Base-by-base conservation (phyloP, 2,113 vertebrate species). In the Equus przewalskii region DNA sequence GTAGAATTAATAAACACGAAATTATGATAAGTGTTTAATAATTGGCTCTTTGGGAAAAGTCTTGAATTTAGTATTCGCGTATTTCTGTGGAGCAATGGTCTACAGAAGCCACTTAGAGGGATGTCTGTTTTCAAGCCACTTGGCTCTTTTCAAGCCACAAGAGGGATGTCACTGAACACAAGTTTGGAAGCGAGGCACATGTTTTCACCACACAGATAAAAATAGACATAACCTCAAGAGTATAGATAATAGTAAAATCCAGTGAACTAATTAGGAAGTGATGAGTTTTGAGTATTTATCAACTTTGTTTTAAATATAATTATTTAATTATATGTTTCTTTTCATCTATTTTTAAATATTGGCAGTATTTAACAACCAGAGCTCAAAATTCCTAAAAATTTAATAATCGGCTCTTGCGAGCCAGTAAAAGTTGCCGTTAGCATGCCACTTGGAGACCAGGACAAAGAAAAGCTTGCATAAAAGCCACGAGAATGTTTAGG, bases 301-400 rank as follows among this genome's bases (percentile, higher is more conserved):
- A 72, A 15, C 10, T 75, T 79, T 26, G 8, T 44, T 96, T 92
- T 60, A 22, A 78, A 85, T 83, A 73, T 58, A 49, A 80, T 19
- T 80, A 93, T 36, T 87, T 80, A 64, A 89, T 72, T 41, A 6
- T 58, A 15, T 81, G 13, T 86, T 79, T 60, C 10, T 78, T 84
- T 98, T 76, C 51, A 81, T 30, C 21, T 62, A 46, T 80, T 69
- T 81, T 72, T 67, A 33, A 89, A 64, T 44, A 67, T 64, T 80
- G 14, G 54, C 28, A 82, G 5, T 30, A 67, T 69, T 94, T 81
- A 81, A 75, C 28, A 78, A 65, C 41, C 22, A 44, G 78, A 26
- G 24, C 54, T 58, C 56, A 46, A 72, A 60, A 88, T 67, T 26
- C 6, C 60, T 36, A 67, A 82, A 76, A 8, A 76, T 26, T 18